Percentiles rank a stretch among this genome's conserved stretches.
These are phyloP conservation scores for Exocentrus adspersus DNA, from an alignment of 2,888 invertebrate genomes.

Conservation along the genomic window DNA sequence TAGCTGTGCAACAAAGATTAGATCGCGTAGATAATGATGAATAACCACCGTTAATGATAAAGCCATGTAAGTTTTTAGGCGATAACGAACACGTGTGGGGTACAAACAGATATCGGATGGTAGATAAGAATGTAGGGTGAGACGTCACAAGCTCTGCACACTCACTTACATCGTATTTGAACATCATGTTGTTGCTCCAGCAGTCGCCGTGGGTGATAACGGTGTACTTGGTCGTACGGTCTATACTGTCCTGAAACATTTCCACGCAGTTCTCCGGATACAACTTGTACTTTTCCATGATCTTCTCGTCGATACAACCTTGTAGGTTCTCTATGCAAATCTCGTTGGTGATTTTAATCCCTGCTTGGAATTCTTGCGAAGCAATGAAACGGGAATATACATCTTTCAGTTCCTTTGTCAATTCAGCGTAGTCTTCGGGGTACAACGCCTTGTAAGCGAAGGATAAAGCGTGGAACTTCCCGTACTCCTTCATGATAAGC, in stretches of 20 bases:
- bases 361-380: background rate
- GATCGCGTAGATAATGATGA: too few species aligned
- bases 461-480: constrained; percentile 25
- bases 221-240: constrained; percentile 24
- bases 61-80: too few species aligned
- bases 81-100: too few species aligned
- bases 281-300: background rate
- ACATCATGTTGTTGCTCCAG: constrained; percentile 53
- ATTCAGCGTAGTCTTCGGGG: constrained; percentile 18
- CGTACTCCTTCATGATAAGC: constrained; percentile 21
- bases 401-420: background rate
- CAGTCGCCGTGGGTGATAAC: constrained; percentile 53
- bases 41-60: too few species aligned
- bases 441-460: constrained; percentile 18
- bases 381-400: background rate
- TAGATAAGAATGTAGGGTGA: too few species aligned
- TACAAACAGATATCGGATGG: too few species aligned
- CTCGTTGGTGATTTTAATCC: background rate
- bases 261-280: background rate
- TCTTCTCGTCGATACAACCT: background rate
- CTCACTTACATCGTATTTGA: constrained; percentile 48
- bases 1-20: too few species aligned
- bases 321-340: background rate
- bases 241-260: background rate
- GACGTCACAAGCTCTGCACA: background rate